Base-by-base conservation (phyloP, 1,140 invertebrate species). In the Kradibia gibbosae region DNA sequence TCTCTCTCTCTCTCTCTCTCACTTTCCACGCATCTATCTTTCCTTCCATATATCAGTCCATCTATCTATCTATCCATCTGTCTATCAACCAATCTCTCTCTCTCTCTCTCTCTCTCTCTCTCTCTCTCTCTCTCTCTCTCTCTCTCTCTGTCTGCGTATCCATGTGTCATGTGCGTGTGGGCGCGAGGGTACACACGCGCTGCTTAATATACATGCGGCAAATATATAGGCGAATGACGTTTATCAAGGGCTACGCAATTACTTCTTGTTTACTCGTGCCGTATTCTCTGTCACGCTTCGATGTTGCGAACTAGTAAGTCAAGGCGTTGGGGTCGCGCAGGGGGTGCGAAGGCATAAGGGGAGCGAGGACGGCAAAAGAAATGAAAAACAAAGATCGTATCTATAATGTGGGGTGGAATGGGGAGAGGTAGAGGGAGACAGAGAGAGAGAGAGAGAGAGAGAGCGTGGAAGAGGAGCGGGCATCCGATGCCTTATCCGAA, bases 351-450 rank as follows among this genome's bases (percentile, higher is more conserved):
- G 22, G 3, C 65, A 5, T 1, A 42, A 42, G 65, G 65, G 36
- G 22, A 45, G 22, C 71, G 45, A 53, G 28, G 45, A 5, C 31
- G 48, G 28, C 50, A 31, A 72, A 50, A 39, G 48, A 73, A 62
- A 39, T 22, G 50, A 74, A 74, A 74, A 74, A 74, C 48, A 74
- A 67, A n/a, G 62, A 67, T 67, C 62, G 11, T 67, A 39, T 67
- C 62, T 22, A 13, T n/a, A 67, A 67, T 22, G 17, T 67, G 20
- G 25, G 25, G n/a, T n/a, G n/a, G n/a, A n/a, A n/a, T n/a, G 25
- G 2, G 31, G 62, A 11, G 34, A 39, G 62, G 3, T 13, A 25
- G 36, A 70, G 36, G 42, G n/a, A 25, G 25, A 25, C 0, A 42
- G 36, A 71, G 67, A 25, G 31, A 45, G 67, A 39, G 31, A 15